These are phyloP conservation scores for Monomorium pharaonis DNA, from an alignment of 1,140 invertebrate species.

Conservation along the genomic window DNA sequence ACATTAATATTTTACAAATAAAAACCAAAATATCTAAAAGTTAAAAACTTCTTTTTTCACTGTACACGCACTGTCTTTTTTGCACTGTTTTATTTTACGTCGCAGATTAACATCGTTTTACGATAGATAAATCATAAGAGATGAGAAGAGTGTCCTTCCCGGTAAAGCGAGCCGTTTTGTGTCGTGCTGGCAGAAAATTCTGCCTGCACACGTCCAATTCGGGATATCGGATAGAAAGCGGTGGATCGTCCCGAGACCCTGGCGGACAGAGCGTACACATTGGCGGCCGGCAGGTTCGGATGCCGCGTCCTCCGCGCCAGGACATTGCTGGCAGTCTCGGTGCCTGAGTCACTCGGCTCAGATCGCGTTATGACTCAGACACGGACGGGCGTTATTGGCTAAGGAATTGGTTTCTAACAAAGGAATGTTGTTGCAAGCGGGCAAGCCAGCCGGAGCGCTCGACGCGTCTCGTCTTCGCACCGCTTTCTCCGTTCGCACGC, in stretches of 20 bases:
- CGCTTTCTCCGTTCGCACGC: constrained; percentile 13
- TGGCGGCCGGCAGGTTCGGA: constrained; percentile 55
- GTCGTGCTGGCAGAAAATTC: neutral
- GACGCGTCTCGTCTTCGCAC: neutral
- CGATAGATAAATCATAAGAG: neutral
- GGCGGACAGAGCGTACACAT: neutral
- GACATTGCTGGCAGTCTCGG: constrained; percentile 78
- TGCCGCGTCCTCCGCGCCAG: constrained; percentile 67
- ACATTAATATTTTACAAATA: too few relatives aligned
- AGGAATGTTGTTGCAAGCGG: constrained; percentile 78
- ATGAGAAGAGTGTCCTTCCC: neutral
- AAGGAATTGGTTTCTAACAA: constrained; percentile 81
- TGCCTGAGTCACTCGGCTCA: constrained; percentile 78
- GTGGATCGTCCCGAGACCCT: neutral
- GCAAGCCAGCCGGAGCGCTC: neutral
- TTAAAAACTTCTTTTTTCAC: too few relatives aligned
- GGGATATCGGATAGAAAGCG: neutral
- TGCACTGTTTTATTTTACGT: neutral
- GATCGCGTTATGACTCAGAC: constrained; percentile 76
- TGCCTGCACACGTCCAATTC: neutral
- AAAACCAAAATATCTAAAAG: too few relatives aligned
- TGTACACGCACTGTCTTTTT: neutral
- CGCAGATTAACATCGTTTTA: neutral
- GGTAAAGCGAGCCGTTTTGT: neutral
- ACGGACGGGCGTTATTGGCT: constrained; percentile 71